Base-by-base conservation (phyloP, 2,888 invertebrate species). In the Hemaris fuciformis region DNA sequence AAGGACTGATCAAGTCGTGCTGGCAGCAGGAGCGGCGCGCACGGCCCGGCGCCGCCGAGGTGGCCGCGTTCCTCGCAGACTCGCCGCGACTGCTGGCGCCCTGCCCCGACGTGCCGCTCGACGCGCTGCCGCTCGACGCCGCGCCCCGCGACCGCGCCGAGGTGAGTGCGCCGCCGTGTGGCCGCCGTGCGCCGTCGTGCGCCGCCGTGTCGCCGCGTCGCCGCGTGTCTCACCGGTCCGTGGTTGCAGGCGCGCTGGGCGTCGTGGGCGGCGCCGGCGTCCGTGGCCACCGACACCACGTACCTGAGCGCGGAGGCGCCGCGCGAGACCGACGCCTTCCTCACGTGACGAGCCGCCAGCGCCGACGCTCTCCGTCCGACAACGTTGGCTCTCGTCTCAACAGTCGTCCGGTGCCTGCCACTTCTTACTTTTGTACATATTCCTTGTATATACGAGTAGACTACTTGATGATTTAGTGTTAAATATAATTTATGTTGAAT, bases 61-160 rank as follows among this genome's bases (percentile, higher is more conserved):
- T 98, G 63, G 96, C 97, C 1, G 97, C 97, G 65, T 95, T 96
- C 77, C 93, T 98, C 64, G 96, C 96, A 2, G 96, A 95, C 74
- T 95, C 95, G 82, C 96, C 96, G 15, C 94, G 95, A 4, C 93
- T 98, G 61, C 89, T 98, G 58, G 88, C 95, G 22, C 97, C 98
- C 0, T 96, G 96, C 75, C 91, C 97, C 41, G 97, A 97, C 79
- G 94, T 95, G 66, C 97, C 96, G 57, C 91, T 94, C 62, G 94
- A 95, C 48, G 95, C 96, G 64, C 95, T 97, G 58, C 95, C 96
- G 79, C 93, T 96, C 73, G 95, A 95, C 66, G 94, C 77, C 73
- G 34, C 73, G 64, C 75, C 77, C 61, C 74, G 76, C 38, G 48
- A 48, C 48, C 48, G 83, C 42, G 83, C 83, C 2, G 79, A 81